phyloP scores from a whole-genome alignment of 2,113 vertebrate species.

The Oostethus manadensis region DNA sequence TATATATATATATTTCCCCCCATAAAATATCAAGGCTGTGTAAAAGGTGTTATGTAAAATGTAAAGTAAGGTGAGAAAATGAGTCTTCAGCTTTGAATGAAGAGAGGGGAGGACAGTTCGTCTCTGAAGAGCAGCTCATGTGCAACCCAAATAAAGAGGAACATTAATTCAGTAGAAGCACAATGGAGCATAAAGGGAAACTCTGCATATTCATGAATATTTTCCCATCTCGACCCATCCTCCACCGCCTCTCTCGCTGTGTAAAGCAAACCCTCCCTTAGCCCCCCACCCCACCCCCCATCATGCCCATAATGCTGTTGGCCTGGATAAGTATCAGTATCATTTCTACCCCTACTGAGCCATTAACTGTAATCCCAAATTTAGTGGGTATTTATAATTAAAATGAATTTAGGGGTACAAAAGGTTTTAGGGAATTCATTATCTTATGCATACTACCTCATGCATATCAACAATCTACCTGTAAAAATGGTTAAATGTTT shows the following conservation, averaged over 20 bases:
- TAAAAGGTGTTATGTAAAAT: conserved; percentile 14
- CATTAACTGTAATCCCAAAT: conserved; percentile 29
- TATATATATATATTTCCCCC: too few relatives aligned
- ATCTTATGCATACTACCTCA: too few relatives aligned
- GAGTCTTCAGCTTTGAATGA: background rate
- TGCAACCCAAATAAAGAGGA: conserved; percentile 21
- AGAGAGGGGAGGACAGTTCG: background rate
- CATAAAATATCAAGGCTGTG: conserved; percentile 11
- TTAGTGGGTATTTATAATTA: conserved; percentile 13
- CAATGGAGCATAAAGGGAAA: conserved; percentile 24
- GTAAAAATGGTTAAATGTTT: too few relatives aligned
- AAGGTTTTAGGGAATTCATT: conserved; percentile 16
- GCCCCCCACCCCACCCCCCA: background rate
- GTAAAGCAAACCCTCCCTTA: conserved; percentile 8
- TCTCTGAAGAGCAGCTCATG: background rate
- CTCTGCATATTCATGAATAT: conserved; percentile 51
- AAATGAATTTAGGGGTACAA: conserved; percentile 11
- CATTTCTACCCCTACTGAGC: conserved; percentile 45
- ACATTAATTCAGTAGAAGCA: conserved; percentile 18
- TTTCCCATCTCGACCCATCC: conserved; percentile 30
- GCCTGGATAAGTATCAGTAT: conserved; percentile 54
- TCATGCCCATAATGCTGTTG: conserved; percentile 50
- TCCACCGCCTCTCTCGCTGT: background rate
- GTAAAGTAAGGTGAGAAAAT: background rate
- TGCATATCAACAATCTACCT: too few relatives aligned